Conservation (phyloP, 2,888 invertebrate genomes). For the Zygothrica quintamaculata region DNA sequence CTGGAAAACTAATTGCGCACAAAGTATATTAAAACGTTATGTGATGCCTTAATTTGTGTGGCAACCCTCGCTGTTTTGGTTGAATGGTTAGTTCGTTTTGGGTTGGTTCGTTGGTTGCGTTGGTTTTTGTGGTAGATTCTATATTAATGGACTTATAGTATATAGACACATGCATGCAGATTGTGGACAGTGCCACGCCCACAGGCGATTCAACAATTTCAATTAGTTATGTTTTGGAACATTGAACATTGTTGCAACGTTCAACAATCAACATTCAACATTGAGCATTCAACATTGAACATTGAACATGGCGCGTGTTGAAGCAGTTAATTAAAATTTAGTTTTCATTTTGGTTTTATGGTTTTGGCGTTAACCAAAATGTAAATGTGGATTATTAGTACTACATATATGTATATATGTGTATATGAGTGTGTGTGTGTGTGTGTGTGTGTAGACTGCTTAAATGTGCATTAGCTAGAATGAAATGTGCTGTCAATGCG, state of each 20-base stretch:
- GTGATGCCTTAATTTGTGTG: conserved; percentile 31
- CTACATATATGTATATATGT: conserved; percentile 6
- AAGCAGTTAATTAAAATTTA: conserved; percentile 74
- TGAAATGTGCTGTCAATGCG: conserved; percentile 47
- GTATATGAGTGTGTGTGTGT: conserved; percentile 13
- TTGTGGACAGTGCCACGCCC: conserved; percentile 27
- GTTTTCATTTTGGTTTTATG: conserved; percentile 61
- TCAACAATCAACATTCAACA: too few relatives aligned
- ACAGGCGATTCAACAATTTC: conserved; percentile 41
- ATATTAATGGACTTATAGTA: too few relatives aligned
- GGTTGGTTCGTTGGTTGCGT: background rate
- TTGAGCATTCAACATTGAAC: background rate
- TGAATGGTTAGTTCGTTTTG: background rate
- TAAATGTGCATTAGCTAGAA: conserved; percentile 16
- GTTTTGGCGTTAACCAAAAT: conserved; percentile 25
- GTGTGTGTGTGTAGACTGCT: conserved; percentile 14
- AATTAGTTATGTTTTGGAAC: conserved; percentile 19
- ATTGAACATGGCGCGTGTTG: conserved; percentile 13
- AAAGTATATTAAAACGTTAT: conserved; percentile 4
- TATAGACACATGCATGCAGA: conserved; percentile 3
- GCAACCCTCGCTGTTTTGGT: conserved; percentile 1
- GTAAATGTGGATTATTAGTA: conserved; percentile 12
- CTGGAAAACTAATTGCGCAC: conserved; percentile 35
- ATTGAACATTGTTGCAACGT: too few relatives aligned
- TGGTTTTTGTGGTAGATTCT: background rate